Base-by-base conservation (phyloP, 2,888 invertebrate species). In the Caenorhabditis sp. region DNA sequence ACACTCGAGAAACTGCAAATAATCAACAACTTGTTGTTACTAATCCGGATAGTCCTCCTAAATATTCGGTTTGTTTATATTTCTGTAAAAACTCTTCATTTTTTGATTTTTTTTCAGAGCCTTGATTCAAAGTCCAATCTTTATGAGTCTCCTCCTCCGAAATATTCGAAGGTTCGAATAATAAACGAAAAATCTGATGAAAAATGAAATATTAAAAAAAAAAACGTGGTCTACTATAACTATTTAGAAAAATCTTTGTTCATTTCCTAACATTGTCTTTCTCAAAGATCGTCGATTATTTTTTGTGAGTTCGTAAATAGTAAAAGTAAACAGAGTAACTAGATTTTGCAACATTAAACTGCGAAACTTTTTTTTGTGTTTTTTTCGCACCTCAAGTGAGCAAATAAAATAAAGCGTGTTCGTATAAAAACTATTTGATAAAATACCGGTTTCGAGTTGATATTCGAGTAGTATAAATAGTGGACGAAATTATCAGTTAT, bases 21-120 rank as follows among this genome's bases (percentile, higher is more conserved):
- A 62, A 66, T 43, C 59, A 50, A 54, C 23, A 36, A 37, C 37
- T 21, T 21, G 62, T 62, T 6, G 23, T 37, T n/a, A 36, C 36
- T 36, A 66, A 71, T 58, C 31, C 57, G 31, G 71, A 71, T 43
- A 66, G 66, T 51, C 71, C 71, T 36, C 71, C 71, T 1, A 71
- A 66, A 26, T 71, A 71, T 37, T 71, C 66, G 66, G 66, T 66
- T 12, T 19, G 57, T 21, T 50, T 3, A 26, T n/a, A 24, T 19
- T 31, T 10, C 17, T n/a, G n/a, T n/a, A n/a, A n/a, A n/a, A n/a
- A n/a, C n/a, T n/a, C n/a, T n/a, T n/a, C n/a, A 19, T 10, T 36
- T 53, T 36, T 53, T 8, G 5, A 49, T 26, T 59, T 37, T 12
- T 43, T 60, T 66, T n/a, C 54, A 69, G 69, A 57, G 54, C 14